Evolutionary conservation across 2,888 invertebrate species (phyloP).

Genomic region (Ypsolopha sequella): DNA sequence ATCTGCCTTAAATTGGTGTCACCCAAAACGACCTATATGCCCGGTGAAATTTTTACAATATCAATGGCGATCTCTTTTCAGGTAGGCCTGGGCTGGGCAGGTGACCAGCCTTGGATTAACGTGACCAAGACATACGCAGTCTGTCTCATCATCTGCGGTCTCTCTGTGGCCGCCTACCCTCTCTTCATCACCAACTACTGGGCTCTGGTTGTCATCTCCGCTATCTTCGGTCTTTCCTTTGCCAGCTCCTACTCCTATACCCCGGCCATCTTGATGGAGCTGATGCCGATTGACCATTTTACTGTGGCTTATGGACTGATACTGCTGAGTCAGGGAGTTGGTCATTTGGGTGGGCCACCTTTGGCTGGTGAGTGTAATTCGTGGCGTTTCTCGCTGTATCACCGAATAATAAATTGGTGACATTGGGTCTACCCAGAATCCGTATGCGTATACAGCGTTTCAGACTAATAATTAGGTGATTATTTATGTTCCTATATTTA

Average conservation of each 20-base stretch:
- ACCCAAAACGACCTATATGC: too few species aligned
- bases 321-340: slow-evolving; percentile 90
- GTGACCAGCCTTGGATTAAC: slow-evolving; percentile 88
- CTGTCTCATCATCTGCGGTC: slow-evolving; percentile 78
- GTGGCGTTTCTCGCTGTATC: too few species aligned
- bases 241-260: slow-evolving; percentile 93
- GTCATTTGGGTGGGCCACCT: slow-evolving; percentile 93
- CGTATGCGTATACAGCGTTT: too few species aligned
- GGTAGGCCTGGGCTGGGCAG: slow-evolving; percentile 88
- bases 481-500: too few species aligned
- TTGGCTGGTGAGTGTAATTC: slow-evolving; percentile 76
- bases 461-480: too few species aligned
- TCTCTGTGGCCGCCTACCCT: slow-evolving; percentile 72
- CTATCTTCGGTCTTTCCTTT: slow-evolving; percentile 88
- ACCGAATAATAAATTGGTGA: too few species aligned
- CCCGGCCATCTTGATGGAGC: slow-evolving; percentile 88
- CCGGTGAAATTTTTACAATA: too few species aligned
- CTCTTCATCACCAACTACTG: slow-evolving; percentile 62
- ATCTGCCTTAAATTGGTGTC: too few species aligned
- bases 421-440: too few species aligned
- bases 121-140: slow-evolving; percentile 85
- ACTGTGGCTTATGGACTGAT: slow-evolving; percentile 93
- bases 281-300: slow-evolving; percentile 91
- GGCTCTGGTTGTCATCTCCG: slow-evolving; percentile 59
- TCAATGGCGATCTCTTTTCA: slow-evolving; percentile 21